These are phyloP conservation scores for Bombus confusus DNA, from an alignment of 1,140 invertebrate species.

Conservation along the genomic window DNA sequence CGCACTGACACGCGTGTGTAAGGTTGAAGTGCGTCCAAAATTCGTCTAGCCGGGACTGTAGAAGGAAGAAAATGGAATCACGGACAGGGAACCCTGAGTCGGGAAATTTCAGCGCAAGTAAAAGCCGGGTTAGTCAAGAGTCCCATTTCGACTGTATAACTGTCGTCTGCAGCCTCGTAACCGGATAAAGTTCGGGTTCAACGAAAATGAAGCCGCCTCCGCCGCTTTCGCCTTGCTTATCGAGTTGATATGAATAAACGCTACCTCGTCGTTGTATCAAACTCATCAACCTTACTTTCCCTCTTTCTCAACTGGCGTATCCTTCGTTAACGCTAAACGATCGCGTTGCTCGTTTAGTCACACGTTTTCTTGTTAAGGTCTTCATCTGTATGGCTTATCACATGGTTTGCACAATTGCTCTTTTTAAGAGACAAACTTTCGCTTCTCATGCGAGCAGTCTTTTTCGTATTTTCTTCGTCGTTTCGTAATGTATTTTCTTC, in stretches of 20 bases:
- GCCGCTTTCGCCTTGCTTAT: slow-evolving; percentile 13
- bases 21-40: neutral
- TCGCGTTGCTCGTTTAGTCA: neutral
- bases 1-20: neutral
- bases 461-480: too few species aligned
- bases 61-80: slow-evolving; percentile 45
- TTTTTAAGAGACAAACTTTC: too few species aligned
- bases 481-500: too few species aligned
- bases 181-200: slow-evolving; percentile 24
- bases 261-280: neutral
- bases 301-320: neutral
- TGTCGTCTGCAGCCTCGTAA: slow-evolving; percentile 27
- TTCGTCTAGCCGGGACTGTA: neutral
- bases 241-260: slow-evolving; percentile 3
- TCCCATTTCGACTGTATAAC: slow-evolving; percentile 39
- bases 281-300: neutral
- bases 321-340: neutral
- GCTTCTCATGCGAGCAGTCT: too few species aligned
- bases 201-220: slow-evolving; percentile 3
- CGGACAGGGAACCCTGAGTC: neutral
- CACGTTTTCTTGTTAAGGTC: neutral
- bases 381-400: too few species aligned
- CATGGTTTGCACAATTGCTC: too few species aligned
- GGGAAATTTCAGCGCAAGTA: slow-evolving; percentile 17
- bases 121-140: slow-evolving; percentile 13